Evolutionary conservation across 2,113 vertebrate species (phyloP), one percentile per base, ranked within the genome.

Genomic region (Panthera tigris): DNA sequence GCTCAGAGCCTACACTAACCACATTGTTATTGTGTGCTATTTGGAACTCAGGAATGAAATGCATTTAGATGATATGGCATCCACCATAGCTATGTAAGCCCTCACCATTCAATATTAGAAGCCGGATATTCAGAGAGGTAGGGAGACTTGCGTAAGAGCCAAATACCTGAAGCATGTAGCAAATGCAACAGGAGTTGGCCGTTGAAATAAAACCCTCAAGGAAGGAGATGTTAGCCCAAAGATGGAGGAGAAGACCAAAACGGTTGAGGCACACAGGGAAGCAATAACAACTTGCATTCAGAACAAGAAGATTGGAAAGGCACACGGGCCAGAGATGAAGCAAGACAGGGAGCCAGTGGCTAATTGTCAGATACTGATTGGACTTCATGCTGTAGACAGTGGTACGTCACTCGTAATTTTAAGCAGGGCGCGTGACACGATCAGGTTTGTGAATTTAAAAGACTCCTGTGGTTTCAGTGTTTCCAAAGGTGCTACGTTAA

Each of bases 241-340:
- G 68, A 48, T 21, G 48, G 23, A 57, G 52, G 74, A 61, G 57
- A 90, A 66, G 48, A 15, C 14, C 19, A 13, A 15, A 63, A 27
- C 0, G 12, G 13, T 33, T 4, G 45, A 68, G 69, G 29, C 15
- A n/a, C 0, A 0, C 41, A 45, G 15, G 27, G 7, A n/a, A 66
- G 94, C 27, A 41, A 21, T 45, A 41, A 83, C 10, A 33, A 21
- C 27, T 52, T 52, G 45, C 21, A 25, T 50, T 89, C 31, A n/a
- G 57, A 76, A 55, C 57, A 41, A 68, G 69, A 78, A 25, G 79
- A 45, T n/a, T 55, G 45, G 27, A 63, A n/a, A 55, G 9, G 52
- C 68, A 83, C 29, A 90, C n/a, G 45, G 45, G 7, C 1, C 29
- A 13, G 27, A 66, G 86, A 83, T 36, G 65, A 71, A 52, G 21